Evolutionary conservation across 2,113 vertebrate species (phyloP).

Genomic region (Eptesicus fuscus): DNA sequence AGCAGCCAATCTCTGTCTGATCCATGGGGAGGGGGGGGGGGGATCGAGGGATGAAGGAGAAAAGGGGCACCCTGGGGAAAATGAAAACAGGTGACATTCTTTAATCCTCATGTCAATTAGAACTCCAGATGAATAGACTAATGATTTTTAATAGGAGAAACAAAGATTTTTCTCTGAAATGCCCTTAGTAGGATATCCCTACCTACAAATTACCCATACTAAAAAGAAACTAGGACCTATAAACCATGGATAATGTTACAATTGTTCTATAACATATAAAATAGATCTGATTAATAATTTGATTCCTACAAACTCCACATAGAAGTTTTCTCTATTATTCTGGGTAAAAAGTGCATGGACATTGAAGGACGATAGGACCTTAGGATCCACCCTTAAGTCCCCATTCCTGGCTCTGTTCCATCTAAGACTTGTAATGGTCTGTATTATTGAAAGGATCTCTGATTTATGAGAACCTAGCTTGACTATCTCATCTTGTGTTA

Average conservation of each 20-base stretch:
- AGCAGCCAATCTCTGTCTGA: background rate
- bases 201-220: background rate
- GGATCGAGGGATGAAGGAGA: background rate
- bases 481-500: background rate
- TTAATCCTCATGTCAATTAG: background rate
- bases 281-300: background rate
- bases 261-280: background rate
- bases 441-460: background rate
- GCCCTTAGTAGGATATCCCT: background rate
- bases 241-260: background rate
- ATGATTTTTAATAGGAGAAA: background rate
- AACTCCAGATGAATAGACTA: background rate
- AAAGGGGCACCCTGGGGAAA: background rate
- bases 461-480: background rate
- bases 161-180: background rate
- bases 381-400: too few species aligned
- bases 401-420: background rate
- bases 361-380: background rate
- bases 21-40: fast-evolving
- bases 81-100: background rate
- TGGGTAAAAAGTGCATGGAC: background rate
- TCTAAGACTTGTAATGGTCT: background rate
- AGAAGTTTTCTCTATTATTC: background rate
- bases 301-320: background rate
- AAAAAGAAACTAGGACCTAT: background rate